Conservation (phyloP, 2,113 vertebrate species). For the Tympanuchus pallidicinctus region DNA sequence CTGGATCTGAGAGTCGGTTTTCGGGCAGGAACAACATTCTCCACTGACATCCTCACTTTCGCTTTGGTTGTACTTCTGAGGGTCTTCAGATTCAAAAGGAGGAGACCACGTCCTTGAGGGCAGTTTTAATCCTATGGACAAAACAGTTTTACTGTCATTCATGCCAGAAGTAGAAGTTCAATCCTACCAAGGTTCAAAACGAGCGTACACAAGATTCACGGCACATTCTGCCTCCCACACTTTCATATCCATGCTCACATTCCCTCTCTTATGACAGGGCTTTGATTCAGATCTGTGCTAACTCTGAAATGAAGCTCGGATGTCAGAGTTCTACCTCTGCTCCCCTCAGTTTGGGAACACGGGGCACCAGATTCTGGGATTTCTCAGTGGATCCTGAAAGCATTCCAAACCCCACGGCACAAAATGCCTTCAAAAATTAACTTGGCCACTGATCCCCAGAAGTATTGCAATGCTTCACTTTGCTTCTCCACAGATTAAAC, state of each 20-base stretch:
- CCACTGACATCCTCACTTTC: conserved; percentile 78
- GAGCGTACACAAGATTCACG: fast-evolving
- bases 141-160: not conserved
- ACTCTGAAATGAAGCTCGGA: not conserved
- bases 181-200: not conserved
- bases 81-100: conserved; percentile 83
- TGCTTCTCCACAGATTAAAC: not conserved
- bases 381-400: not conserved
- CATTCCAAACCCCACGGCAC: not conserved
- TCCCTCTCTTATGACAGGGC: not conserved
- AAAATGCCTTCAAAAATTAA: not conserved
- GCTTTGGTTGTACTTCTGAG: conserved; percentile 88
- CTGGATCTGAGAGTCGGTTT: conserved; percentile 92
- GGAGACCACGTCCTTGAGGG: conserved; percentile 89
- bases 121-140: conserved; percentile 87
- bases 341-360: not conserved
- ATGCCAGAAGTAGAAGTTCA: not conserved
- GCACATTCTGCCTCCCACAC: not conserved
- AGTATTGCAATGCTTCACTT: not conserved
- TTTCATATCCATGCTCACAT: not conserved
- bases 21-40: conserved; percentile 91
- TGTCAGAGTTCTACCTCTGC: not conserved
- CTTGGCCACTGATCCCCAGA: not conserved
- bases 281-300: not conserved
- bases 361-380: not conserved